A percentile compares a stretch with the other conserved stretches of the same genome.
Conservation (phyloP, 2,888 invertebrate species). For the Anodontia alba region DNA sequence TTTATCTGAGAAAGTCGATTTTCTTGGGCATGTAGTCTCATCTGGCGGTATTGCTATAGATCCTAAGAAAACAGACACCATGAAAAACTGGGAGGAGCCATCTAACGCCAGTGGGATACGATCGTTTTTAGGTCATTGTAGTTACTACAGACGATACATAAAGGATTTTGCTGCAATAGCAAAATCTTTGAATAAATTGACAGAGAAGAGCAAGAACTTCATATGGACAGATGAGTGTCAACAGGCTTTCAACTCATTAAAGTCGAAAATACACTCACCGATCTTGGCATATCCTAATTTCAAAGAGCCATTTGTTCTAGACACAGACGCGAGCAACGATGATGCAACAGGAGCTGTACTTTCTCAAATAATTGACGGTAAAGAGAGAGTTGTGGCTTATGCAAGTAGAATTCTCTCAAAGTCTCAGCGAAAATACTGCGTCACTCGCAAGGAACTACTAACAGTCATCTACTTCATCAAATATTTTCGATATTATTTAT, state of each 20-base stretch:
- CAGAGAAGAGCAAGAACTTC: neutral
- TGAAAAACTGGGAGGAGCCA: neutral
- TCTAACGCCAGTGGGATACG: neutral
- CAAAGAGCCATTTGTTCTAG: neutral
- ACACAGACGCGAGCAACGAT: neutral
- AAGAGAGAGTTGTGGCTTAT: neutral
- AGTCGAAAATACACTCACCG: neutral
- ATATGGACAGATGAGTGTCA: neutral
- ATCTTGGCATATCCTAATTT: neutral
- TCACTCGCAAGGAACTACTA: neutral
- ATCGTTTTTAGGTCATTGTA: neutral
- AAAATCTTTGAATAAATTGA: neutral
- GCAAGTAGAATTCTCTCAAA: too few species aligned
- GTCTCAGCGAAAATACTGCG: conserved; percentile 2
- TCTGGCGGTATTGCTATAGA: too few species aligned
- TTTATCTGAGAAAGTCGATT: neutral
- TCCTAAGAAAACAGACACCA: too few species aligned
- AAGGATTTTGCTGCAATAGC: neutral
- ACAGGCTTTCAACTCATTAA: too few species aligned
- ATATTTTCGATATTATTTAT: neutral
- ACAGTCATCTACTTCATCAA: neutral
- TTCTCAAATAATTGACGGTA: neutral
- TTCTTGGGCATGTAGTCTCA: too few species aligned
- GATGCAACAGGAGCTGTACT: neutral
- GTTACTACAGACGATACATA: neutral